Percentiles rank a stretch among this genome's conserved stretches.
Conservation (phyloP, 2,888 invertebrate genomes). For the Eueremaeus valkanovi region DNA sequence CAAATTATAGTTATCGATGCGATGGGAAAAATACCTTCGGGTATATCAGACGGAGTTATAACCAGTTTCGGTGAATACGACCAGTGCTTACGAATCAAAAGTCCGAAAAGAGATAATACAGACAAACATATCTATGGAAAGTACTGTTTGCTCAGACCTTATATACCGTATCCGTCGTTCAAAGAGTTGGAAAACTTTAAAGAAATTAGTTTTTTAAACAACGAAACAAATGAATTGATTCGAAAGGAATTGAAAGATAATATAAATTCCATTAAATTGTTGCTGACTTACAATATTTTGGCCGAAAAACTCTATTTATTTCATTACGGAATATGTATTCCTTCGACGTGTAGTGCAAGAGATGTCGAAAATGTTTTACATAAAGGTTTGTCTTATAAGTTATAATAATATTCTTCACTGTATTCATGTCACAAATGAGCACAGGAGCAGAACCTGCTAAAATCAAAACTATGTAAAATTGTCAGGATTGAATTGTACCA, state of each 20-base stretch:
- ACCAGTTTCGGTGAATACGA: conserved; percentile 23
- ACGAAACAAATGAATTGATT: background rate
- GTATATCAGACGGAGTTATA: background rate
- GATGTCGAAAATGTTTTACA: conserved; percentile 34
- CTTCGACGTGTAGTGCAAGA: conserved; percentile 36
- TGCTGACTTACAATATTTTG: background rate
- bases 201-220: background rate
- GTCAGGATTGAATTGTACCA: background rate
- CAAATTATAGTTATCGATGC: conserved; percentile 1
- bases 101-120: background rate
- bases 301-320: background rate
- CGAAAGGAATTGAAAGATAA: background rate
- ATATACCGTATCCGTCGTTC: no score
- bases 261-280: background rate
- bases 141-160: conserved; percentile 37
- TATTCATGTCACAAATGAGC: no score
- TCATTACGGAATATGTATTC: conserved; percentile 41
- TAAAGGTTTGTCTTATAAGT: conserved; percentile 17
- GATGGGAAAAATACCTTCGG: background rate
- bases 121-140: conserved; percentile 28
- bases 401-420: no score
- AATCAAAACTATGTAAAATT: background rate
- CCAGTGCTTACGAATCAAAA: conserved; percentile 9
- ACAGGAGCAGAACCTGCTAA: no score
- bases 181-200: background rate